A percentile compares a stretch with the other conserved stretches of the same genome.
Conservation (phyloP, 2,888 invertebrate genomes). For the Xestia rhomboidea region DNA sequence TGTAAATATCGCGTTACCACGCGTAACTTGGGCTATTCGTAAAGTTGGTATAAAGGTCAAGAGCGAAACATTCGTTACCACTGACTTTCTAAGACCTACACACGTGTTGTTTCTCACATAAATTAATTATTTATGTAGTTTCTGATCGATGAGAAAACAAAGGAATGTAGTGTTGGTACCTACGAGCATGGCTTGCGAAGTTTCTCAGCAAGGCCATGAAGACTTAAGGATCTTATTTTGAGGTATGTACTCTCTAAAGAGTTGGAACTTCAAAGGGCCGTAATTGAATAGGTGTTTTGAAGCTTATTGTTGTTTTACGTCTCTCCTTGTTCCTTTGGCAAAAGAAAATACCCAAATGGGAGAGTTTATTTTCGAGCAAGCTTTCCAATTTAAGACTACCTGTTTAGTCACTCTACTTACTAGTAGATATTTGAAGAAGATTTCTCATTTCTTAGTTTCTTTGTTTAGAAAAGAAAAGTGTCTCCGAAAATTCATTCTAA, state of each 20-base stretch:
- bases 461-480: not conserved
- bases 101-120: slow-evolving; percentile 51
- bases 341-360: not conserved
- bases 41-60: slow-evolving; percentile 39
- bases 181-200: slow-evolving; percentile 24
- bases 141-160: slow-evolving; percentile 56
- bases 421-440: not conserved
- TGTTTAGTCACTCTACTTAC: slow-evolving; percentile 11
- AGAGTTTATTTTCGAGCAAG: not conserved
- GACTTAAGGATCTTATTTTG: slow-evolving; percentile 34
- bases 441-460: not conserved
- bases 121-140: slow-evolving; percentile 55
- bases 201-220: slow-evolving; percentile 20
- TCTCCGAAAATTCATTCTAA: not conserved
- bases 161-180: slow-evolving; percentile 7
- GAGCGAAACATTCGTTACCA: slow-evolving; percentile 27
- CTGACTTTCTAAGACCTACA: slow-evolving; percentile 31
- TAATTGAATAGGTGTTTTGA: slow-evolving; percentile 15
- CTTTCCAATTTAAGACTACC: not conserved
- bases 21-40: not conserved
- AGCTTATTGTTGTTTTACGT: slow-evolving; percentile 6
- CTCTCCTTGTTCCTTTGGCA: not conserved
- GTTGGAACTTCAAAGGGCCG: slow-evolving; percentile 21
- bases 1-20: slow-evolving; percentile 52
- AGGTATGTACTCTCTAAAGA: slow-evolving; percentile 23